Base-by-base conservation (phyloP, 2,888 invertebrate species). In the Drosophila demipolita region DNA sequence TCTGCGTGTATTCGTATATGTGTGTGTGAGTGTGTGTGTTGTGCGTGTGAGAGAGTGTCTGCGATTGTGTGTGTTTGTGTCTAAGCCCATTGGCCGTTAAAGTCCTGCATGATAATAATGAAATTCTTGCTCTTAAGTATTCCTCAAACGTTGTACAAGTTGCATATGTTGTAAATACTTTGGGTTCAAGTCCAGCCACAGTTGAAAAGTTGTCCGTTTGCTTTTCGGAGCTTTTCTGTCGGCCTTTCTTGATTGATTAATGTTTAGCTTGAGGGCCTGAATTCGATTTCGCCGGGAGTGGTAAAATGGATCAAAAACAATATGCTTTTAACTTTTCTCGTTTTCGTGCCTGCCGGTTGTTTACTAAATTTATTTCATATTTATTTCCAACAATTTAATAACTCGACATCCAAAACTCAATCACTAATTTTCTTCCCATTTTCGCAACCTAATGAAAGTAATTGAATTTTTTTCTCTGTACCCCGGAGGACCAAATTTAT, bases 101-200 rank as follows among this genome's bases (percentile, higher is more conserved):
- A 66, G 77, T 78, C 71, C 70, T 81, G 77, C 63, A 48, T 76
- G 72, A 74, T 80, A 81, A 81, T 87, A 87, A 83, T 86, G 83
- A 87, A 86, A 86, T 83, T 81, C 70, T 71, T 49, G 62, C 36
- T 57, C 68, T 78, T 83, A 78, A 75, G 75, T 75, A 82, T 86
- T 86, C 86, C 82, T 77, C 83, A 86, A 80, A 76, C 82, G 75
- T 86, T 73, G 77, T 75, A 78, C 75, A 86, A 75, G 78, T 75
- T 88, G 87, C 87, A 87, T 87, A 87, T 86, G 88, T 62, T 85
- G 76, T 87, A 80, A 85, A 87, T 87, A 87, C 87, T 87, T 85
- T 82, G 59, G 66, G 53, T 61, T 52, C 48, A 55, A 45, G 65
- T 65, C 69, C 53, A 59, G 77, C 80, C 82, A 53, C 82, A 83